Evolutionary conservation across 2,888 invertebrate genomes (phyloP), one percentile per base, ranked within the genome.

Genomic region (Scaptomyza caliginosa): DNA sequence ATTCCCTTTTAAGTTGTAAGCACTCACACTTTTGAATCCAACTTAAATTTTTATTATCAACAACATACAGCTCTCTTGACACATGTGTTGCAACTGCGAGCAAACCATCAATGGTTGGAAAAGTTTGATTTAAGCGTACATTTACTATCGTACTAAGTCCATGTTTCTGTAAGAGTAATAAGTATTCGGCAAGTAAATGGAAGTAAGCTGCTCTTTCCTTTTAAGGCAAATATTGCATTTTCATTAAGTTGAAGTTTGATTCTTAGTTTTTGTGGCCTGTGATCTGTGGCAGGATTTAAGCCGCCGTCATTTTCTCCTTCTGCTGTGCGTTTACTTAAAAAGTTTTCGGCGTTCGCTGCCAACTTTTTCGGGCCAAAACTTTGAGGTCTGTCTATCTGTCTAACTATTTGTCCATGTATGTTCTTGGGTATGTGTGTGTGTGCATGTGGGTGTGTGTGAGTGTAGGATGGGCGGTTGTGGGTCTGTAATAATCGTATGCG

Each of bases 161-260:
- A 30, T 30, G 10, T 10, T 21, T n/a, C 4, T 13, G n/a, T 8
- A 13, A 48, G 62, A 6, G 62, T 28, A 48, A 10, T 24, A 46
- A 39, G 10, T 60, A 49, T 57, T 51, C 50, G 48, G 36, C 49
- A 26, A 40, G 26, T 34, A 2, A 1, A 17, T n/a, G 21, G 54
- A 10, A 13, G 34, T 28, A 45, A 57, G 55, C 58, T 59, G 39
- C n/a, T 62, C 28, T 21, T 59, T 48, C 30, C 34, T 57, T 28
- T 55, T 48, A 56, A 62, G 51, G 45, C 67, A 74, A 74, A 74
- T 76, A 74, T 74, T 74, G 72, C 62, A 71, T 74, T 74, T 74
- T 74, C 76, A 74, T 74, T 74, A 74, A 76, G 76, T 62, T 71
- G 59, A 76, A 74, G 67, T 75, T 74, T 75, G 76, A 76, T 71